Evolutionary conservation across 2,888 invertebrate genomes (phyloP).

Genomic region (Choristoneura rosaceana): DNA sequence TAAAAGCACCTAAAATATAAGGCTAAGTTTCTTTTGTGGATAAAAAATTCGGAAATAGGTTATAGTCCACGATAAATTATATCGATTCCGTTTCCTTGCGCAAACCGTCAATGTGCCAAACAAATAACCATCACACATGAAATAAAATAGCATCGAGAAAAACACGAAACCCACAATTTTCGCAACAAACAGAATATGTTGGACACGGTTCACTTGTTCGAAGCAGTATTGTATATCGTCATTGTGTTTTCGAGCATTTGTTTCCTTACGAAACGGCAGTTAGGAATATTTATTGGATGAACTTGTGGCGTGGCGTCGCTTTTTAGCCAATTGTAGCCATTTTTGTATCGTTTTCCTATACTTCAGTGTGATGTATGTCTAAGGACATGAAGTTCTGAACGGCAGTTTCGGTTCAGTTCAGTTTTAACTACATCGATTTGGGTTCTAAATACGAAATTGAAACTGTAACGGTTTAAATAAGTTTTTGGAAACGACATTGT

Average conservation of each 20-base stretch:
- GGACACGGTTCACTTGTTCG: slow-evolving; percentile 75
- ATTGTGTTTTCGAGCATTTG: slow-evolving; percentile 82
- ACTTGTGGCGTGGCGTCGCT: slow-evolving; percentile 79
- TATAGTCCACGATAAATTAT: slow-evolving; percentile 9
- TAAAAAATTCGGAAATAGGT: neutral
- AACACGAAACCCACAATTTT: slow-evolving; percentile 71
- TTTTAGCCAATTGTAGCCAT: slow-evolving; percentile 79
- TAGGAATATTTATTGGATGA: slow-evolving; percentile 83
- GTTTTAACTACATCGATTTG: slow-evolving; percentile 33
- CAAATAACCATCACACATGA: slow-evolving; percentile 57
- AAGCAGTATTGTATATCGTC: slow-evolving; percentile 79
- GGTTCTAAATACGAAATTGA: slow-evolving; percentile 22
- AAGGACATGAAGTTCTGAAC: slow-evolving; percentile 67
- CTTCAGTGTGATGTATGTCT: slow-evolving; percentile 61
- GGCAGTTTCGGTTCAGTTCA: slow-evolving; percentile 59
- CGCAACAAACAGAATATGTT: slow-evolving; percentile 80
- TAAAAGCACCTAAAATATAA: too few relatives aligned
- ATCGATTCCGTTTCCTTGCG: slow-evolving; percentile 38
- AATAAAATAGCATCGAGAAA: slow-evolving; percentile 57
- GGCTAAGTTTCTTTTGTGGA: too few relatives aligned
- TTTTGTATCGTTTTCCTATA: slow-evolving; percentile 65
- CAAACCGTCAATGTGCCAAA: slow-evolving; percentile 23
- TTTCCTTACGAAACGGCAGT: slow-evolving; percentile 82
- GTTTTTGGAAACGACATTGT: too few relatives aligned
- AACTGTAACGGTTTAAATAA: neutral